Evolutionary conservation across 2,888 invertebrate species (phyloP), one percentile per base, ranked within the genome.

Genomic region (Plutella xylostella): DNA sequence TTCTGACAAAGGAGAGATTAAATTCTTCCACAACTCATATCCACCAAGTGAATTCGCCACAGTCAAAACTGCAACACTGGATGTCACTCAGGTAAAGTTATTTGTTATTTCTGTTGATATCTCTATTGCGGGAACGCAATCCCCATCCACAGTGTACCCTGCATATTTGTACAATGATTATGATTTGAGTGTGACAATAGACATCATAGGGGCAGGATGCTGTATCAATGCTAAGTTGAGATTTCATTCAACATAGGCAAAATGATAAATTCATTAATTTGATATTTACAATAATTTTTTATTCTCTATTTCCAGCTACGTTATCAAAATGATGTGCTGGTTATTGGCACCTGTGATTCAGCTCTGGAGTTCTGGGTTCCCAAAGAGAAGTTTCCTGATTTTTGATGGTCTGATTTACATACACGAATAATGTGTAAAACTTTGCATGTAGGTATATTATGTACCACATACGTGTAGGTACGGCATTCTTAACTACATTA

Each of bases 291-390:
- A n/a, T n/a, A n/a, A n/a, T n/a, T 4, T 21, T 22, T 6, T 11
- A 6, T 25, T 11, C 14, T 33, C 2, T 33, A 49, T 51, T 82
- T 84, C 43, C 75, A 85, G 85, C 57, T 85, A 52, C 69, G 73
- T 51, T 85, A 85, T 53, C 67, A 71, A 50, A 77, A 80, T 53
- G 77, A 72, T 30, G 67, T 82, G n/a, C 55, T 85, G 55, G 84
- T 73, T 28, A 64, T 80, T 33, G 83, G 84, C 14, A 83, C 82
- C n/a, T 83, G 83, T 56, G 83, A 84, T 49, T 75, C 78, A 4
- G 73, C 84, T 5, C 54, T 85, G 25, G 85, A 85, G 55, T 77
- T 85, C 51, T 85, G 85, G 85, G 65, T 82, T 39, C 83, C 83
- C 1, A 65, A 61, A 30, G 67, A 71, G 22, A 61, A 51, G 51